Evolutionary conservation across 2,113 vertebrate species (phyloP).

Genomic region (Paramisgurnus dabryanus): DNA sequence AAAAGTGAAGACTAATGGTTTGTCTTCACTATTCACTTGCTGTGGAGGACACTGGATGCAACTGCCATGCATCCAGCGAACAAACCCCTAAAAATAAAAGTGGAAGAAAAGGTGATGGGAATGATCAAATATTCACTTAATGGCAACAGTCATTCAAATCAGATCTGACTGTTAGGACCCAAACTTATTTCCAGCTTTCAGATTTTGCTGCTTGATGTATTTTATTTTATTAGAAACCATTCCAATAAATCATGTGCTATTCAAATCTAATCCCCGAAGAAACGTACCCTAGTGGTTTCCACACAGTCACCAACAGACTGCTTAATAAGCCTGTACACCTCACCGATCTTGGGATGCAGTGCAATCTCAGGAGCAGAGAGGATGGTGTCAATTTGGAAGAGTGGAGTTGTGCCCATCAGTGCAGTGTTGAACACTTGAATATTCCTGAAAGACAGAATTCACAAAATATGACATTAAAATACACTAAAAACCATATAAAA

Average conservation of each 20-base stretch:
- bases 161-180: too few species aligned
- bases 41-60: slow-evolving; percentile 89
- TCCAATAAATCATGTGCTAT: background rate
- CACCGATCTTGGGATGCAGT: slow-evolving; percentile 78
- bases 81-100: slow-evolving; percentile 75
- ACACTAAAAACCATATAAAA: background rate
- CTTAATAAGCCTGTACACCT: slow-evolving; percentile 80
- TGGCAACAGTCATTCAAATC: too few species aligned
- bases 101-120: background rate
- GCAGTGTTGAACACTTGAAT: slow-evolving; percentile 79
- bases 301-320: slow-evolving; percentile 82
- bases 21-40: slow-evolving; percentile 68
- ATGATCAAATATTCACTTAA: too few species aligned
- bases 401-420: slow-evolving; percentile 72
- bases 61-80: slow-evolving; percentile 90
- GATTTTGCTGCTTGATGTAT: too few species aligned
- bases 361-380: slow-evolving; percentile 82
- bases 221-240: background rate
- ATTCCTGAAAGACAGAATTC: slow-evolving; percentile 75
- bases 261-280: background rate
- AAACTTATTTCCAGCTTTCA: too few species aligned
- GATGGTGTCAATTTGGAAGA: slow-evolving; percentile 84
- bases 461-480: background rate
- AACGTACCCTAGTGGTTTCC: slow-evolving; percentile 82
- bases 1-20: slow-evolving; percentile 80